These are phyloP conservation scores for Procavia capensis DNA, from an alignment of 2,113 vertebrate genomes.

Conservation along the genomic window DNA sequence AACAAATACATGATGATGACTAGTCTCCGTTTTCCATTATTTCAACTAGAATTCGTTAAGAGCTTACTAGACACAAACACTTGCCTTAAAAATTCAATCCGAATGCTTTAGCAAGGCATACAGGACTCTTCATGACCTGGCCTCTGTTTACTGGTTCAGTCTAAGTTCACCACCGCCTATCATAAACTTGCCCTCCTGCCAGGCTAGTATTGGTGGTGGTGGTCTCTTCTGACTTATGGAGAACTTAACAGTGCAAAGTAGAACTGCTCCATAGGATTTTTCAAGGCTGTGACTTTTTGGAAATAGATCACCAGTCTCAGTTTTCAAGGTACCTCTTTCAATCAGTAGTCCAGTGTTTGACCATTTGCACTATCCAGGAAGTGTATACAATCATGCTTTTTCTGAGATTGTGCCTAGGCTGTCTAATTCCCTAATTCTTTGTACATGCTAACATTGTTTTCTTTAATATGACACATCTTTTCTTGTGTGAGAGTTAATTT, in stretches of 20 bases:
- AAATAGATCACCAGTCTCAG: too few relatives aligned
- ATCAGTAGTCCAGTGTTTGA: too few relatives aligned
- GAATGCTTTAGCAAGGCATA: not conserved
- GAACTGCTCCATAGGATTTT: too few relatives aligned
- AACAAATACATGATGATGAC: slow-evolving; percentile 1
- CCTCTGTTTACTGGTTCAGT: not conserved
- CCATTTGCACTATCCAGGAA: too few relatives aligned
- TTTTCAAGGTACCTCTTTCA: too few relatives aligned
- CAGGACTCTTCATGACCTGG: not conserved
- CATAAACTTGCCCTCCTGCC: not conserved
- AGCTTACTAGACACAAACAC: not conserved
- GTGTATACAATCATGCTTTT: not conserved
- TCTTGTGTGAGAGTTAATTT: not conserved
- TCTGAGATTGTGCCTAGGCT: not conserved
- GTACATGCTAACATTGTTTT: not conserved
- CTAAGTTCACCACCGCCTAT: not conserved
- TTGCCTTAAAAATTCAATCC: not conserved
- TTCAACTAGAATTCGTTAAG: not conserved
- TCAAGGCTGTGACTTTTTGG: too few relatives aligned
- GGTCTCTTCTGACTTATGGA: too few relatives aligned
- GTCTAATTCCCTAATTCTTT: not conserved
- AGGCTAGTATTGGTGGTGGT: not conserved
- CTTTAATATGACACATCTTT: not conserved
- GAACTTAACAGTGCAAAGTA: too few relatives aligned
- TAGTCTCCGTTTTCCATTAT: not conserved